Conservation (phyloP, 1,140 invertebrate genomes). For the Dysdera silvatica region DNA sequence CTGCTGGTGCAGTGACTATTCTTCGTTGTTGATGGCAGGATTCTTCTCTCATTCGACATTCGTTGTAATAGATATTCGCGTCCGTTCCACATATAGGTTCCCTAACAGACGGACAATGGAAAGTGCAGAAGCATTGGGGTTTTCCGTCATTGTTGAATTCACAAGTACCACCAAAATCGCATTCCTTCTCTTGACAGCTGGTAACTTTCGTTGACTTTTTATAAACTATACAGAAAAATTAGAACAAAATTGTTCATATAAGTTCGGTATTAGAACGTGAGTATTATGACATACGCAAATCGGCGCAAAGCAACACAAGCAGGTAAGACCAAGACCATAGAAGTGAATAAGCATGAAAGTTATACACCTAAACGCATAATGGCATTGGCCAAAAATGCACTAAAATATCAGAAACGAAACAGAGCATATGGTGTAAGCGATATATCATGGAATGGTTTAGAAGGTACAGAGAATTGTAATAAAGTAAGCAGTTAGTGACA, state of each 20-base stretch:
- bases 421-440: too few species aligned
- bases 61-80: slow-evolving; percentile 65
- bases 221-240: background rate
- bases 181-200: slow-evolving; percentile 30
- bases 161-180: slow-evolving; percentile 32
- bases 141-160: slow-evolving; percentile 24
- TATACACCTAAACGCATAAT: too few species aligned
- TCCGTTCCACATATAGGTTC: slow-evolving; percentile 52
- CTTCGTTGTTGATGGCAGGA: slow-evolving; percentile 75
- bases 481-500: too few species aligned
- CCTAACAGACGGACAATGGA: slow-evolving; percentile 22
- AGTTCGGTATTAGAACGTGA: background rate
- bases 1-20: slow-evolving; percentile 42
- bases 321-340: too few species aligned
- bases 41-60: slow-evolving; percentile 80
- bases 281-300: too few species aligned
- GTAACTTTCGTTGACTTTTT: slow-evolving; percentile 12
- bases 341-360: too few species aligned
- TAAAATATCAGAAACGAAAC: too few species aligned
- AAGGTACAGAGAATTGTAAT: too few species aligned
- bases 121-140: slow-evolving; percentile 32
- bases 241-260: background rate
- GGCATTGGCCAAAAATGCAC: too few species aligned
- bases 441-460: too few species aligned
- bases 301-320: too few species aligned